Evolutionary conservation across 1,140 invertebrate genomes (phyloP).

Genomic region (Neotoxoptera formosana): DNA sequence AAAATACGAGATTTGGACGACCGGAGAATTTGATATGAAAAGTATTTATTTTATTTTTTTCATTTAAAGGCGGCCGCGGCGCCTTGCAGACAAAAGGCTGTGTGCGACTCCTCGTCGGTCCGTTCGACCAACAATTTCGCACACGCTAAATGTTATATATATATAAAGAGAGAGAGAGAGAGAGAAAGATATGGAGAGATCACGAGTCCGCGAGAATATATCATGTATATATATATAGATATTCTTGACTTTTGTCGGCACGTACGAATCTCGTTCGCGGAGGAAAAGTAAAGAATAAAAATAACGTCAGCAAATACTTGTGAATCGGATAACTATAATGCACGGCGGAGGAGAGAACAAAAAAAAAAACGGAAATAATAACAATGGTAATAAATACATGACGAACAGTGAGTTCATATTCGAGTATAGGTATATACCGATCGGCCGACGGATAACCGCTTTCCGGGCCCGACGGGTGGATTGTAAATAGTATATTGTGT

Average conservation of each 20-base stretch:
- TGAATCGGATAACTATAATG: neutral
- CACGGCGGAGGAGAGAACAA: neutral
- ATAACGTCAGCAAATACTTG: slow-evolving; percentile 2
- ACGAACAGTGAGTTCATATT: neutral
- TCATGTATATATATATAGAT: neutral
- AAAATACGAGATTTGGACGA: neutral
- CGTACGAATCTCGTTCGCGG: neutral
- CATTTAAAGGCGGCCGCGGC: neutral
- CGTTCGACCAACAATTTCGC: neutral
- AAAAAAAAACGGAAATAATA: neutral
- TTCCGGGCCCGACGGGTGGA: neutral
- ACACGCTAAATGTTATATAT: neutral
- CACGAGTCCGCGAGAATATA: neutral
- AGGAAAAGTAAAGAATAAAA: neutral
- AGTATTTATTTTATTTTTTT: slow-evolving; percentile 2
- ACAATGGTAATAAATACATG: neutral
- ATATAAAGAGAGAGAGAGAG: neutral
- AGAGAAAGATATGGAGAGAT: neutral
- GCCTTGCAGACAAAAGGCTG: neutral
- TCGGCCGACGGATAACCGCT: neutral
- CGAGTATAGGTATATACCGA: neutral
- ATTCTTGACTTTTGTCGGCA: neutral
- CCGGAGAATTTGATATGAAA: neutral
- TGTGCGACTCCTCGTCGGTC: too few species aligned
- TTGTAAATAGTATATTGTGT: neutral